Evolutionary conservation across 2,888 invertebrate species (phyloP).

Genomic region (Nasonia oneida): DNA sequence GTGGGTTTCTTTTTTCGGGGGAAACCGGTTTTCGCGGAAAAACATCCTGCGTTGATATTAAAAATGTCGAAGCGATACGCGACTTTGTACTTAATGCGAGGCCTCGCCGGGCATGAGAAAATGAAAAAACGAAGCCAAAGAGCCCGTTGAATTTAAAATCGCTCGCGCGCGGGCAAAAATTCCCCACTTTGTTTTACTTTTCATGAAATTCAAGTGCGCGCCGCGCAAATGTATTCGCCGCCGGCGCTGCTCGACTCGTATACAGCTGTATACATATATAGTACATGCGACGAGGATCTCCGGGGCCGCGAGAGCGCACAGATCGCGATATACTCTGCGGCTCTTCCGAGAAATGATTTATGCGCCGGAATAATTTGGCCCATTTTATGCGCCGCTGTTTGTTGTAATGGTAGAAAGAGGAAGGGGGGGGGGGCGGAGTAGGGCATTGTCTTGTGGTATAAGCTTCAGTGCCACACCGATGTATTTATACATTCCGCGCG

Average conservation of each 20-base stretch:
- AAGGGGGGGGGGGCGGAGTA: background rate
- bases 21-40: background rate
- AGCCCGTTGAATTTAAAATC: constrained; percentile 31
- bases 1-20: too few species aligned
- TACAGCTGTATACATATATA: constrained; percentile 8
- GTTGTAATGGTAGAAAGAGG: background rate
- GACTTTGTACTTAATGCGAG: background rate
- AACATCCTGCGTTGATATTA: background rate
- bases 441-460: background rate
- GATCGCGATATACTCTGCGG: constrained; percentile 7
- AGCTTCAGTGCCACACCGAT: too few species aligned
- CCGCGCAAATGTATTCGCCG: constrained; percentile 47
- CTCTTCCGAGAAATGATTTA: constrained; percentile 35
- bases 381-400: constrained; percentile 30
- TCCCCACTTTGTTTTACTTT: constrained; percentile 53
- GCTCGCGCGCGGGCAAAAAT: background rate
- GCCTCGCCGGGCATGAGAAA: background rate
- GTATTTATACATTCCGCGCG: too few species aligned
- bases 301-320: background rate
- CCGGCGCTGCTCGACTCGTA: background rate
- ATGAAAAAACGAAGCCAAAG: background rate
- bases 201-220: constrained; percentile 58
- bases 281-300: background rate
- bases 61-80: background rate
- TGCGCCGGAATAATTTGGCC: constrained; percentile 43